phyloP scores from a whole-genome alignment of 2,113 vertebrate genomes.

The Channa argus region DNA sequence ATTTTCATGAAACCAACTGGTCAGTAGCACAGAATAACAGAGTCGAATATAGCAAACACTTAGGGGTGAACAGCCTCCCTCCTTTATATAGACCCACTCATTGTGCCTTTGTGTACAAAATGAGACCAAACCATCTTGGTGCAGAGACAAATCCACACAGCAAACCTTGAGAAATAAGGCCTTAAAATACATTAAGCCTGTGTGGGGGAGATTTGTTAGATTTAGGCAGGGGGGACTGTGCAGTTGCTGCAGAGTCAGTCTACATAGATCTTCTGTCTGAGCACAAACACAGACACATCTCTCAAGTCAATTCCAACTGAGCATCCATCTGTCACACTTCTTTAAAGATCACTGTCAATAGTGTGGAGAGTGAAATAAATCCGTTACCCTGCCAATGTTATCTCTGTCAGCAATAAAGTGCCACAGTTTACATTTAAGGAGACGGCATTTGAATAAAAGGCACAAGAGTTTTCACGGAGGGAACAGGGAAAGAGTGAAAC shows the following conservation, averaged over 20 bases:
- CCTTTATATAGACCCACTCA: background rate
- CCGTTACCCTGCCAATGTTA: constrained; percentile 37
- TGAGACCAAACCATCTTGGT: constrained; percentile 15
- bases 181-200: constrained; percentile 47
- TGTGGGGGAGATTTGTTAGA: constrained; percentile 31
- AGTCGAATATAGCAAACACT: background rate
- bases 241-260: constrained; percentile 21
- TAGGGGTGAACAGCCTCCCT: background rate
- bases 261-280: constrained; percentile 30
- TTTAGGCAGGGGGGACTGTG: constrained; percentile 11
- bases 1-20: constrained; percentile 8
- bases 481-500: constrained; percentile 52
- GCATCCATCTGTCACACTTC: constrained; percentile 53
- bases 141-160: constrained; percentile 35
- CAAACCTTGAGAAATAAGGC: constrained; percentile 30
- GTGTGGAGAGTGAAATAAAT: constrained; percentile 42
- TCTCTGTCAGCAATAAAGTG: constrained; percentile 30
- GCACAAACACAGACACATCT: background rate
- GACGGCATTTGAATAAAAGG: constrained; percentile 4
- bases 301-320: constrained; percentile 29
- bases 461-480: constrained; percentile 13
- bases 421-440: constrained; percentile 30
- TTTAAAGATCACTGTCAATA: constrained; percentile 38
- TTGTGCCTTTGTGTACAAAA: background rate
- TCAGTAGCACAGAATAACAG: constrained; percentile 12